Conservation (phyloP, 2,113 vertebrate species). For the Carettochelys insculpta region DNA sequence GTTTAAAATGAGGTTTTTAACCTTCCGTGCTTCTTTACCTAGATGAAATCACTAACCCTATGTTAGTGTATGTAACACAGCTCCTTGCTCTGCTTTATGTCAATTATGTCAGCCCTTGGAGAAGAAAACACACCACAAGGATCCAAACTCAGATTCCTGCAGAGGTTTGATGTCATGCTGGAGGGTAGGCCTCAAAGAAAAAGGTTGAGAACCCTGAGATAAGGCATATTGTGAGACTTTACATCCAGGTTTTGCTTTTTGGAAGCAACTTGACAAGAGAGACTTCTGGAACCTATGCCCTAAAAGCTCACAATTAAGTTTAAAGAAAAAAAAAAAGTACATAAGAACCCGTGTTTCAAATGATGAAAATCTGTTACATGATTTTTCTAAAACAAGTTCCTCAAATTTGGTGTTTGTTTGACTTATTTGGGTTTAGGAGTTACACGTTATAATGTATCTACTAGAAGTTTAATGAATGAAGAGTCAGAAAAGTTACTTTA, state of each 20-base stretch:
- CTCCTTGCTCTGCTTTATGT: neutral
- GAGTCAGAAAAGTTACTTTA: conserved; percentile 74
- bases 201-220: neutral
- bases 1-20: neutral
- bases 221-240: neutral
- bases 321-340: neutral
- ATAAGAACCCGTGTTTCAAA: neutral
- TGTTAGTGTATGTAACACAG: neutral
- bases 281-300: neutral
- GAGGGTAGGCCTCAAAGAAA: no score
- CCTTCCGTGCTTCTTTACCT: neutral
- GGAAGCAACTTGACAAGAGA: neutral
- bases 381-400: neutral
- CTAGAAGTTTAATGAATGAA: conserved; percentile 65
- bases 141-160: neutral
- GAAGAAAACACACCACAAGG: neutral
- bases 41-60: neutral
- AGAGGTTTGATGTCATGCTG: no score
- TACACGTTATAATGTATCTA: conserved; percentile 21
- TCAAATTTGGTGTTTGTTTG: neutral
- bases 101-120: neutral
- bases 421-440: conserved; percentile 3
- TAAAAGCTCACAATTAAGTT: neutral
- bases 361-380: neutral
- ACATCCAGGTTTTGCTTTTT: neutral